Evolutionary conservation across 2,113 vertebrate genomes (phyloP), one percentile per base, ranked within the genome.

Genomic region (Triplophysa rosa): DNA sequence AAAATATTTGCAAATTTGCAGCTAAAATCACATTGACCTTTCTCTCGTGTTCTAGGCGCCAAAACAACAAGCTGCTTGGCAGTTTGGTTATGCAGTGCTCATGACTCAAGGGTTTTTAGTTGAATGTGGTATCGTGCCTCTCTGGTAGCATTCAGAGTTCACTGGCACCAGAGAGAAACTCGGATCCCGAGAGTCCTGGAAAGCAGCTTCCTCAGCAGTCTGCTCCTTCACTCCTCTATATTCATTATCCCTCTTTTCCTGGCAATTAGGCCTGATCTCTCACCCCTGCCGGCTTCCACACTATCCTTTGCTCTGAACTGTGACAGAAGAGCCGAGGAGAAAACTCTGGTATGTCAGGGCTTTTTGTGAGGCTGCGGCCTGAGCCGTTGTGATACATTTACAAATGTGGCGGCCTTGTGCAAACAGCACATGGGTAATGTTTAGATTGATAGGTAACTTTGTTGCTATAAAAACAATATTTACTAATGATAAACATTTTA

Each of bases 261-360:
- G 77, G 65, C 65, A 68, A 61, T 78, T 78, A 68, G 76, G 54
- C 40, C 76, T 68, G 65, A 67, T 68, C 76, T 68, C 65, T 45
- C 33, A 19, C 54, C 56, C 45, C 37, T 62, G 45, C 67, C 13
- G 19, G 11, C 13, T 17, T 79, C 56, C 54, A 52, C n/a, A 45
- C 26, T 24, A 29, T 61, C 23, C 16, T 59, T 61, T 42, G 33
- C 37, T 67, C 23, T 45, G 14, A 8, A 69, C 67, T 47, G 42
- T 13, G 10, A 13, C 11, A 21, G 29, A 9, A 58, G 23, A 56
- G 21, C 52, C 16, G 8, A 56, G 9, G 12, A 56, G 47, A 29
- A 58, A n/a, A 21, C 54, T 33, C 49, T 70, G 14, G 49, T 19
- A 58, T 71, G 19, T 56, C 68, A 37, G 24, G 49, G 26, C 49